Conservation (phyloP, 2,888 invertebrate species). For the Andrena hattorfiana region DNA sequence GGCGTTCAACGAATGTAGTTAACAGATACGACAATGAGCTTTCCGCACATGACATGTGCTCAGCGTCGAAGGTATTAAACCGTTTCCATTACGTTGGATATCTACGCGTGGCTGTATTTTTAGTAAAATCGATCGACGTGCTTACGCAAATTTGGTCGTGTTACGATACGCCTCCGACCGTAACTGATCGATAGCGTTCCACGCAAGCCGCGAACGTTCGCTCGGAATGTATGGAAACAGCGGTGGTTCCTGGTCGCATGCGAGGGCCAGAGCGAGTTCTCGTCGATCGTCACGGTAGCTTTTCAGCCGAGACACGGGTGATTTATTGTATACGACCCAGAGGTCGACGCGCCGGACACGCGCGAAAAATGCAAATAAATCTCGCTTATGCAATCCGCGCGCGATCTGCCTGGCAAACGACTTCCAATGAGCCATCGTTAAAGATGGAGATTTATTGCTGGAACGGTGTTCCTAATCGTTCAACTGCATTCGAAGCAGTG, state of each 20-base stretch:
- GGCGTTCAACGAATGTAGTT: no score
- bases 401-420: neutral
- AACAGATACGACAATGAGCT: no score
- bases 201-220: neutral
- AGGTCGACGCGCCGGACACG: neutral
- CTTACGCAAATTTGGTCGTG: constrained; percentile 34
- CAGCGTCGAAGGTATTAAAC: neutral
- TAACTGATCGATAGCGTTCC: constrained; percentile 39
- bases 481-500: neutral
- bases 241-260: constrained; percentile 35
- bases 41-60: neutral
- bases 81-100: neutral
- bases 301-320: constrained; percentile 15
- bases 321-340: constrained; percentile 42
- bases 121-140: constrained; percentile 6
- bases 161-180: constrained; percentile 14
- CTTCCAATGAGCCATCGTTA: constrained; percentile 32
- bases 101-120: constrained; percentile 3
- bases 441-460: constrained; percentile 41
- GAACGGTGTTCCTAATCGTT: neutral
- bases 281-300: constrained; percentile 15
- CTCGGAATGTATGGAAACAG: constrained; percentile 31
- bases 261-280: neutral
- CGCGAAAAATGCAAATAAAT: constrained; percentile 23
- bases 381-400: constrained; percentile 16